phyloP scores from a whole-genome alignment of 1,140 invertebrate genomes.

The Bombus haemorrhoidalis region DNA sequence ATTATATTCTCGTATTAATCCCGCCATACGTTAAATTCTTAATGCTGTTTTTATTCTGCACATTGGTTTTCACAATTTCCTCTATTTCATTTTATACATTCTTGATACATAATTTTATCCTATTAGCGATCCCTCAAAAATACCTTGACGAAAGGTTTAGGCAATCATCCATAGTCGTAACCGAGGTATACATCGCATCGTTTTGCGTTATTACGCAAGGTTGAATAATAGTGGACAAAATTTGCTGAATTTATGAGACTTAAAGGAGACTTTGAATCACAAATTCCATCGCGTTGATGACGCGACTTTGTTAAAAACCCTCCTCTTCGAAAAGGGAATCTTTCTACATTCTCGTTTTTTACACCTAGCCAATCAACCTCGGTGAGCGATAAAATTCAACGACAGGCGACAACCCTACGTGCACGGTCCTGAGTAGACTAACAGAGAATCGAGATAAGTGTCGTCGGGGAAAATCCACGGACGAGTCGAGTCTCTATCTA shows the following conservation, averaged over 20 bases:
- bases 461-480: constrained; percentile 20
- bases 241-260: not conserved
- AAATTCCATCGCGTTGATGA: no score
- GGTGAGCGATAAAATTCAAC: not conserved
- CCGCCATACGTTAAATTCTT: not conserved
- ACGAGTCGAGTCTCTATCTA: constrained; percentile 56
- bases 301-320: no score
- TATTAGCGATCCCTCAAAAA: not conserved
- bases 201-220: not conserved
- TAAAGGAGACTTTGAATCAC: no score
- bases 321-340: no score
- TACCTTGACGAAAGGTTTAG: not conserved
- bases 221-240: not conserved
- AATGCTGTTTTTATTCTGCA: not conserved
- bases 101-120: no score
- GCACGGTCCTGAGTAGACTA: not conserved
- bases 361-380: not conserved
- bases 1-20: not conserved
- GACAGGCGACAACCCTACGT: no score
- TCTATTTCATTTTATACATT: not conserved
- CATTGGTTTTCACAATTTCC: no score
- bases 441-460: constrained; percentile 34
- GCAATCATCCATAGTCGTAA: not conserved
- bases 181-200: not conserved
- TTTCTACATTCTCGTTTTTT: not conserved